A percentile compares a stretch with the other conserved stretches of the same genome.
These are phyloP conservation scores for Nycticryphes semicollaris DNA, from an alignment of 2,113 vertebrate genomes.

Conservation along the genomic window DNA sequence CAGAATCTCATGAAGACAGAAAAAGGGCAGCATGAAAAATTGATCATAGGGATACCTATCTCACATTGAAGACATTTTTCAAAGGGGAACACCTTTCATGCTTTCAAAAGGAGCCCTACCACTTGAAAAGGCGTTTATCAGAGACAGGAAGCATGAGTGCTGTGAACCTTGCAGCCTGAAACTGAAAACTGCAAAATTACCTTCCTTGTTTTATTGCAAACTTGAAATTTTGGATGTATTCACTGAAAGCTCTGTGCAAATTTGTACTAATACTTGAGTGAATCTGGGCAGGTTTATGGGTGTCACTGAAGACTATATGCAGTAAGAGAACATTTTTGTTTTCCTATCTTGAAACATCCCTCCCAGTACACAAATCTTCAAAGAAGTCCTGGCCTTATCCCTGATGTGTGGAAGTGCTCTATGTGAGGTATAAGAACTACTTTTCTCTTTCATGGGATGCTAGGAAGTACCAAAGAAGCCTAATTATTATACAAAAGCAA, in stretches of 20 bases:
- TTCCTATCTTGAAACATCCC: not conserved
- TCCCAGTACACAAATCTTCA: not conserved
- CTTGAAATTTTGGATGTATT: not conserved
- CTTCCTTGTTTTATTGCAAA: not conserved
- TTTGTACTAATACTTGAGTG: not conserved
- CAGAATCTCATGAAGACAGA: conserved; percentile 22
- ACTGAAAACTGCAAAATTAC: not conserved
- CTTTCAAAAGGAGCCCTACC: conserved; percentile 29
- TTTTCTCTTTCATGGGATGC: not conserved
- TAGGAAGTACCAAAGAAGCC: not conserved
- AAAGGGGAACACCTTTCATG: conserved; percentile 21
- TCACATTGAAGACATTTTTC: conserved; percentile 24
- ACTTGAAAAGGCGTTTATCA: conserved; percentile 4
- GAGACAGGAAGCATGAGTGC: not conserved
- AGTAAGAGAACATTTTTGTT: not conserved
- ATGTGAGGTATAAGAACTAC: not conserved
- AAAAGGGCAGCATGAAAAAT: conserved; percentile 68
- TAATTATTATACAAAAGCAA: not conserved
- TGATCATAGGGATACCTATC: conserved; percentile 56
- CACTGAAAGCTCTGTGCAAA: not conserved
- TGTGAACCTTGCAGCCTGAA: not conserved
- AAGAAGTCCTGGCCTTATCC: not conserved
- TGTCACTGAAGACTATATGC: not conserved
- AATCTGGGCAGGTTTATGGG: not conserved
- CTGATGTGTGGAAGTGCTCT: not conserved